Evolutionary conservation across 2,888 invertebrate species (phyloP).

Genomic region (Drosophila barbarae): DNA sequence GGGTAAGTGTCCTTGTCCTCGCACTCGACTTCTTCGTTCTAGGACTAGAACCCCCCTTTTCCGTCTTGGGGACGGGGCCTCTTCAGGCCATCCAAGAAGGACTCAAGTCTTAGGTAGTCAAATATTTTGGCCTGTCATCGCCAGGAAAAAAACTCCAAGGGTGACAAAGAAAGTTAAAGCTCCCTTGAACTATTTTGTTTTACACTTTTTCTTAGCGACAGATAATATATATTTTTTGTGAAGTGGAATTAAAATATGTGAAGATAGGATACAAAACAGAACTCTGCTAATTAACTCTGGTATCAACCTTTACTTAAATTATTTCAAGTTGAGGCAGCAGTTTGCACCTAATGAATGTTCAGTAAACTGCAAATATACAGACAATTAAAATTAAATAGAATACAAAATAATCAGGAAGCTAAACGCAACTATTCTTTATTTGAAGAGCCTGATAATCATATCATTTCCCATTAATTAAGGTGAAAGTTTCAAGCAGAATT

Average conservation of each 20-base stretch:
- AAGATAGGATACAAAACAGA: neutral
- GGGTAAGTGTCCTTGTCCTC: constrained; percentile 81
- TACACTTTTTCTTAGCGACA: neutral
- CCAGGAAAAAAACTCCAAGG: neutral
- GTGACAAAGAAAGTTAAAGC: neutral
- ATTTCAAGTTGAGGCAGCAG: too few species aligned
- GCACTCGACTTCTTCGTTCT: neutral
- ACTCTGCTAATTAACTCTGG: too few species aligned
- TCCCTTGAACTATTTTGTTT: neutral
- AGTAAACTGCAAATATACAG: neutral
- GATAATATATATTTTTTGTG: too few species aligned
- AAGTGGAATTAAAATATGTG: too few species aligned
- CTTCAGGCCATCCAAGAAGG: neutral
- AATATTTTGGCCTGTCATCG: constrained; percentile 1
- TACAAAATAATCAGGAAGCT: neutral
- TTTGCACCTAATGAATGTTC: neutral
- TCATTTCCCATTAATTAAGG: neutral
- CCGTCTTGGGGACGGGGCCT: too few species aligned
- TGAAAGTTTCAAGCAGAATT: neutral
- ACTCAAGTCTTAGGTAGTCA: neutral
- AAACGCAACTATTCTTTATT: too few species aligned
- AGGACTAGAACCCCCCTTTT: too few species aligned
- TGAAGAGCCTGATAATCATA: neutral
- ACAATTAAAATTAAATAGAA: neutral
- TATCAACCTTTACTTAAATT: neutral